Base-by-base conservation (phyloP, 2,888 invertebrate species). In the Melanotus villosus region DNA sequence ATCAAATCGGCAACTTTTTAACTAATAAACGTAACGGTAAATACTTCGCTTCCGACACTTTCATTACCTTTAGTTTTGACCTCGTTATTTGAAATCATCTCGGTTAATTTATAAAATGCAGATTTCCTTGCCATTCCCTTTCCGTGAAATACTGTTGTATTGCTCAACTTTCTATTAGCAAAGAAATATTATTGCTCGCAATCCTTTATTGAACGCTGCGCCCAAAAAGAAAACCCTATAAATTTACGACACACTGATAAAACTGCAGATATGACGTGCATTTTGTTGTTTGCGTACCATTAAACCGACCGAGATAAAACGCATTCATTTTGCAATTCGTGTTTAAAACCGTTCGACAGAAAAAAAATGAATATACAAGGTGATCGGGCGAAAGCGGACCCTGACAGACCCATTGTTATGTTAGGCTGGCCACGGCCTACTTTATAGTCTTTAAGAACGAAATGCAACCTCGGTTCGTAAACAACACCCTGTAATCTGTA, bases 81-180 rank as follows among this genome's bases (percentile, higher is more conserved):
- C 68, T 64, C 64, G 63, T 63, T 68, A 57, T 64, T 66, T 68
- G 47, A 50, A 64, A 63, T 50, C 68, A 64, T 68, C 68, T 68
- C 63, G 30, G 26, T 30, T 50, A 19, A 36, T 62, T 67, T 57
- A 43, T 54, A 57, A 65, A 57, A 65, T 65, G 57, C 36, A 65
- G 65, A 65, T 65, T 65, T 65, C 65, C 47, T 65, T 43, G 57
- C 65, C 57, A 36, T 65, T 58, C 65, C 65, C 47, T 57, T 65
- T 65, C 54, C 54, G 57, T 65, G 65, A 57, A 41, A 57, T 57
- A 23, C 57, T 65, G 56, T 50, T 45, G 36, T 47, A 34, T 54
- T 64, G 30, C 41, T 45, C 34, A 45, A 65, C 65, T 65, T 65
- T 65, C 58, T 58, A 60, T 56, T 38, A 16, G 16, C 36, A 56